Conservation (phyloP, 2,888 invertebrate species). For the Diloba caeruleocephala region DNA sequence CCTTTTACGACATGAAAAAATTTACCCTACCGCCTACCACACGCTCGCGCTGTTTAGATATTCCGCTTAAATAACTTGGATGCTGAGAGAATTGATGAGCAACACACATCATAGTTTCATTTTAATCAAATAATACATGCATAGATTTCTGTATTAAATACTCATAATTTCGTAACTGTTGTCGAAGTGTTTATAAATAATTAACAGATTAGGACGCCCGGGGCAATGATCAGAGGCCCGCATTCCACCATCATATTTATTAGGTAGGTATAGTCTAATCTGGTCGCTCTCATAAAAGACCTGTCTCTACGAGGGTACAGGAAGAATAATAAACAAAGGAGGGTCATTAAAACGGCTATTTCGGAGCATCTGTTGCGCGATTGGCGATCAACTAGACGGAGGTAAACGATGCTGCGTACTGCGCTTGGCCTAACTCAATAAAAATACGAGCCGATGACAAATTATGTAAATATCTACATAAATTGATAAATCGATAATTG, state of each 20-base stretch:
- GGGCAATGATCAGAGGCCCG: conserved; percentile 6
- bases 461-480: no score
- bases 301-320: conserved; percentile 63
- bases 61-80: no score
- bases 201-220: conserved; percentile 15
- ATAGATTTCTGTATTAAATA: no score
- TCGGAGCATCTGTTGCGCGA: conserved; percentile 73
- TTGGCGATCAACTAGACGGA: conserved; percentile 65
- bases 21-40: no score
- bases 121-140: no score
- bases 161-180: neutral
- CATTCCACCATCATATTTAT: conserved; percentile 45
- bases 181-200: conserved; percentile 5
- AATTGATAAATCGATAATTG: no score
- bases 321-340: conserved; percentile 83
- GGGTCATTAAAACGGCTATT: conserved; percentile 85
- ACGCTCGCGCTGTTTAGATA: no score
- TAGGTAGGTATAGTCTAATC: conserved; percentile 40
- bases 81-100: no score
- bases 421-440: conserved; percentile 16
- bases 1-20: no score
- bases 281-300: conserved; percentile 56
- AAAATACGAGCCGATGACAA: conserved; percentile 18
- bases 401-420: conserved; percentile 23
- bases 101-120: no score